Evolutionary conservation across 2,888 invertebrate genomes (phyloP).

Genomic region (Quadroppia sp.): DNA sequence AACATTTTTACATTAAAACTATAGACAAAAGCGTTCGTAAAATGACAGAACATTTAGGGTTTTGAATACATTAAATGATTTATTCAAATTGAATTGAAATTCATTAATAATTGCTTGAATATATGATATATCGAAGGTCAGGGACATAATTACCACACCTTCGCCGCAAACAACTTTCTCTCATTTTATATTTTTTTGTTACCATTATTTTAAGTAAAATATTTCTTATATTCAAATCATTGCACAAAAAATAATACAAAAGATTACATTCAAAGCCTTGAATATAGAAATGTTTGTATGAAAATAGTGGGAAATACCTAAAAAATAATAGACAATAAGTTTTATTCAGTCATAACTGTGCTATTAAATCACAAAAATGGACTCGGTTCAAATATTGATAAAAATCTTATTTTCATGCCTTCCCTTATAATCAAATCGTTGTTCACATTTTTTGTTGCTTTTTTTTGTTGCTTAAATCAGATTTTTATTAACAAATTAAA

Average conservation of each 20-base stretch:
- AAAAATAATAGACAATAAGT: slow-evolving; percentile 1
- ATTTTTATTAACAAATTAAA: neutral
- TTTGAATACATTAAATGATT: neutral
- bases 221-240: neutral
- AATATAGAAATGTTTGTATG: too few species aligned
- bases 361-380: neutral
- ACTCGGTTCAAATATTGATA: neutral
- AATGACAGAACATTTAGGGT: too few species aligned
- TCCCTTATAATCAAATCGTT: too few species aligned
- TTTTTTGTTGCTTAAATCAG: too few species aligned
- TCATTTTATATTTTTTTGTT: neutral
- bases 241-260: neutral
- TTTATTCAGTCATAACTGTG: neutral
- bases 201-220: slow-evolving; percentile 26
- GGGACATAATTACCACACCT: slow-evolving; percentile 18
- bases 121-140: slow-evolving; percentile 22
- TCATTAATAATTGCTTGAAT: slow-evolving; percentile 21
- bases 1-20: too few species aligned
- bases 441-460: too few species aligned
- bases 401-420: neutral
- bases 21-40: too few species aligned
- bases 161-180: neutral
- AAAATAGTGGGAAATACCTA: slow-evolving; percentile 22
- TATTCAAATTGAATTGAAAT: slow-evolving; percentile 13
- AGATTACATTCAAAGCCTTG: slow-evolving; percentile 9